Evolutionary conservation across 2,113 vertebrate species (phyloP).

Genomic region (Centrocercus urophasianus): DNA sequence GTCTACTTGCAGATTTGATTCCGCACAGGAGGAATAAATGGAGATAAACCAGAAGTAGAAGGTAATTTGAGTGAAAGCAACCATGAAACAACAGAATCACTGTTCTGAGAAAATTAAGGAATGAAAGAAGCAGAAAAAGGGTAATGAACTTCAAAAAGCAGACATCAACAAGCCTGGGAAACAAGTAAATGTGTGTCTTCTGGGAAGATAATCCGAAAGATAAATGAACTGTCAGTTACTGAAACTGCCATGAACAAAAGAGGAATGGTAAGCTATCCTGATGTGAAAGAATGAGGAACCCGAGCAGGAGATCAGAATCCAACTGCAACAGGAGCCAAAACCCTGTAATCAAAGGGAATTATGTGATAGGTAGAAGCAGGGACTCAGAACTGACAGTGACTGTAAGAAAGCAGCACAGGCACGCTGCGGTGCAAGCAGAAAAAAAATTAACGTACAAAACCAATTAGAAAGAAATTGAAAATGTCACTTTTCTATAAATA

Average conservation of each 20-base stretch:
- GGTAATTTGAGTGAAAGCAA: conserved; percentile 4
- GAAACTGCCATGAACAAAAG: conserved; percentile 16
- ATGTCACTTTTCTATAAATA: background rate
- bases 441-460: background rate
- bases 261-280: conserved; percentile 24
- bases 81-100: conserved; percentile 20
- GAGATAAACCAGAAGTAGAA: background rate
- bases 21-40: background rate
- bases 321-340: background rate
- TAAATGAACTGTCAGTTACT: conserved; percentile 45
- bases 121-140: conserved; percentile 17
- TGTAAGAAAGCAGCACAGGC: background rate
- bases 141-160: conserved; percentile 37
- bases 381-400: background rate
- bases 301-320: background rate
- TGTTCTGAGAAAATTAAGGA: conserved; percentile 34
- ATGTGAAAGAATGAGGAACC: conserved; percentile 49
- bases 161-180: background rate
- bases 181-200: conserved; percentile 35
- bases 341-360: conserved; percentile 13
- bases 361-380: background rate
- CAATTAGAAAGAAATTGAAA: background rate
- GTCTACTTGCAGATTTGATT: background rate
- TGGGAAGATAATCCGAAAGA: conserved; percentile 45
- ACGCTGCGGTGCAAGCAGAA: background rate